Conservation (phyloP, 2,113 vertebrate species). For the Sphyrna mokarran region DNA sequence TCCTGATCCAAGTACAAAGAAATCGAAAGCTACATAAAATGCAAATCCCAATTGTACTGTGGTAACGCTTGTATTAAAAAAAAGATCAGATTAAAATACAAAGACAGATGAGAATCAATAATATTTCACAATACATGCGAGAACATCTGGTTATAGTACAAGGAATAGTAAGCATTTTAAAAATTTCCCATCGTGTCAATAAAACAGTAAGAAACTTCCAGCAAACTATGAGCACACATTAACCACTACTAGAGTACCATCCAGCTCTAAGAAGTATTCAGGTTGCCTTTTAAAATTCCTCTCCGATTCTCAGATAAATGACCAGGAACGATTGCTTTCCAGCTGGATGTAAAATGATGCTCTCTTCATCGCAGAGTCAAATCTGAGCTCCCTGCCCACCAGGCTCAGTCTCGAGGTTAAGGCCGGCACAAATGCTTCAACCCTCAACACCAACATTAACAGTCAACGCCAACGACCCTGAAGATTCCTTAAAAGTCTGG, state of each 20-base stretch:
- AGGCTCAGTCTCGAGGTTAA: neutral
- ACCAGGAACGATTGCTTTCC: neutral
- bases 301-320: neutral
- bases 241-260: conserved; percentile 1
- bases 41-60: neutral
- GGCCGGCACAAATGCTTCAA: neutral
- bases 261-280: neutral
- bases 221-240: conserved; percentile 13
- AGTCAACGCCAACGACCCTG: neutral
- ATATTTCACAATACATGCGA: conserved; percentile 21
- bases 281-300: conserved; percentile 4
- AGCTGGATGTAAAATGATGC: neutral
- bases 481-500: neutral
- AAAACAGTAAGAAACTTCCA: conserved; percentile 8
- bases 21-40: conserved; percentile 25
- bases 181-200: conserved; percentile 15
- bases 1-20: neutral
- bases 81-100: conserved; percentile 27
- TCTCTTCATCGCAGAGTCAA: neutral
- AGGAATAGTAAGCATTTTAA: conserved; percentile 7
- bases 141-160: neutral
- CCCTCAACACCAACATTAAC: neutral
- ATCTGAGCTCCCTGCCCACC: neutral
- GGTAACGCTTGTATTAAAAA: conserved; percentile 21
- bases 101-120: conserved; percentile 12